Base-by-base conservation (phyloP, 2,113 vertebrate genomes). In the Tauraco erythrolophus region DNA sequence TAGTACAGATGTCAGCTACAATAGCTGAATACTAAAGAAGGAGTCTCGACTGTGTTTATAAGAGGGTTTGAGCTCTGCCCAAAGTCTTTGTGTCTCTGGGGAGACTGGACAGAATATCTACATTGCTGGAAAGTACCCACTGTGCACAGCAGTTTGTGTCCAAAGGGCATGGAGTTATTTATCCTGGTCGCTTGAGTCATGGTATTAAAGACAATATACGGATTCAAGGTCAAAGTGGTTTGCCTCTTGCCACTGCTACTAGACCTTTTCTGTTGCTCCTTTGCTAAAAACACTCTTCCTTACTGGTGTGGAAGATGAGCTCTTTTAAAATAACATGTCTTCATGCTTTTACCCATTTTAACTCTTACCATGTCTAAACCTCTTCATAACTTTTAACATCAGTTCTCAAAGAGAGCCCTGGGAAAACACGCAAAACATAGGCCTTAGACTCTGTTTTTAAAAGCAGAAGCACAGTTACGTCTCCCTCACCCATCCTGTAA, bases 101-200 rank as follows among this genome's bases (percentile, higher is more conserved):
- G 62, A 85, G 77, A 84, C 2, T 72, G 96, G 46, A 37, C 18
- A 89, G 81, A 92, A 83, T 92, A 92, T 89, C 84, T 0, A 0
- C 70, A 83, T 76, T 79, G 78, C 80, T 82, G 81, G 84, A 82
- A 95, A 94, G 89, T 48, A 82, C 84, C 70, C 2, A 0, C 74
- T 82, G 89, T 89, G 84, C 74, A 83, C 43, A 71, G 74, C 60
- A 84, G 65, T 65, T 61, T 46, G 46, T 91, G 77, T 88, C 75
- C 91, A 94, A 95, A 97, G 87, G 89, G 58, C 91, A 95, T 28
- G 22, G 70, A 91, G 57, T 92, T 95, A 91, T 92, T 97, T 92
- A 85, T 89, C 74, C 78, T 79, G 43, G 57, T 94, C 92, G 65
- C 58, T 93, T 78, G 65, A 91, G 89, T 83, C 88, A 74, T 54